Evolutionary conservation across 2,113 vertebrate species (phyloP).

Genomic region (Falcunculus frontatus): DNA sequence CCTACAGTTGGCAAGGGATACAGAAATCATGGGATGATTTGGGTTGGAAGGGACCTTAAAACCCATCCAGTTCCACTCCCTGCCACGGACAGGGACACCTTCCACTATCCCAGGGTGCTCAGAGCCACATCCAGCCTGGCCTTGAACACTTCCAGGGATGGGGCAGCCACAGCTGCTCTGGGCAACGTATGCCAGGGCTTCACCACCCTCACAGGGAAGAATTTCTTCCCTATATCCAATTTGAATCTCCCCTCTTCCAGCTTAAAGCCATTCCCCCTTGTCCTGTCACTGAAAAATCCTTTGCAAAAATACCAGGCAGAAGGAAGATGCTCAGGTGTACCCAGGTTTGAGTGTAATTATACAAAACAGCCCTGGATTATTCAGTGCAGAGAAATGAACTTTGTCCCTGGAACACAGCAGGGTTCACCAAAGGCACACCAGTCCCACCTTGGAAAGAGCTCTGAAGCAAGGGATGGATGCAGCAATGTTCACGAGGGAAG

Average conservation of each 20-base stretch:
- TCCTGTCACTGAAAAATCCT: neutral
- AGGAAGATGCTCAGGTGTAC: neutral
- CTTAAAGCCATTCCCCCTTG: neutral
- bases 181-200: neutral
- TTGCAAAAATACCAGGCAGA: neutral
- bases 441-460: neutral
- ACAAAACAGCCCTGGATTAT: neutral
- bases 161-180: neutral
- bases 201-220: neutral
- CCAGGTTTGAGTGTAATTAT: neutral
- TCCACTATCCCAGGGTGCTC: neutral
- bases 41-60: neutral
- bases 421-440: neutral
- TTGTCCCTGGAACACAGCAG: neutral
- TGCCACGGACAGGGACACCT: neutral
- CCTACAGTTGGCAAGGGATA: neutral
- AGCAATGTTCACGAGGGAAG: neutral
- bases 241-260: neutral
- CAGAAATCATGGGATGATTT: neutral
- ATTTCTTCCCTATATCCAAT: neutral
- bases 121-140: neutral
- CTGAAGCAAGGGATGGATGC: neutral
- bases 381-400: neutral
- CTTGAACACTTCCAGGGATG: neutral
- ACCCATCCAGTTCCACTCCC: neutral